phyloP scores from a whole-genome alignment of 2,888 invertebrate genomes.

The Melieria omissa region DNA sequence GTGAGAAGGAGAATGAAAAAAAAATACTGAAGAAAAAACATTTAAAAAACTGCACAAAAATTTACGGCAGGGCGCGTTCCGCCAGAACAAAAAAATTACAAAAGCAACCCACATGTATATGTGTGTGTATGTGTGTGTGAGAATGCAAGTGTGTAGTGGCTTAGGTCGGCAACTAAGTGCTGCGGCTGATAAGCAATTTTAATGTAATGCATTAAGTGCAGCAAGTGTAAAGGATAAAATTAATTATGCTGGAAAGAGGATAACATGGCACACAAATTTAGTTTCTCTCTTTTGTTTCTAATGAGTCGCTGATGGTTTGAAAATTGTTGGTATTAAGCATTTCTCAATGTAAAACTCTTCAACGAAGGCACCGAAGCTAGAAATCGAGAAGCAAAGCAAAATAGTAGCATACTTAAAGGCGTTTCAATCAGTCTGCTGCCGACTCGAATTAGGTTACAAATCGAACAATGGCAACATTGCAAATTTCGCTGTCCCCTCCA shows the following conservation, averaged over 20 bases:
- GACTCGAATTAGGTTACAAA: too few relatives aligned
- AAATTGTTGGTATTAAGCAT: too few relatives aligned
- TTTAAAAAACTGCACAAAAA: neutral
- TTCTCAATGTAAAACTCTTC: too few relatives aligned
- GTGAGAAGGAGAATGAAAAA: neutral
- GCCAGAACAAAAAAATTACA: neutral
- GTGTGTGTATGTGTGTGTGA: slow-evolving; percentile 36
- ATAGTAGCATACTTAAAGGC: too few relatives aligned
- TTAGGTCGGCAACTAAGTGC: slow-evolving; percentile 37
- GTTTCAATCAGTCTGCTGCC: too few relatives aligned
- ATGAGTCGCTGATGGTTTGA: too few relatives aligned
- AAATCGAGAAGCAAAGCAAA: too few relatives aligned
- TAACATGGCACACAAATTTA: too few relatives aligned
- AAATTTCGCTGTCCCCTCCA: too few relatives aligned
- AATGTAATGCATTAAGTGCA: slow-evolving; percentile 47
- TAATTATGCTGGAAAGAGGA: slow-evolving; percentile 43
- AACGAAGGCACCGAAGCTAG: too few relatives aligned
- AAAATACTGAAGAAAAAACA: neutral
- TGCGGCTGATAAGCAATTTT: slow-evolving; percentile 48
- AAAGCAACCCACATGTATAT: slow-evolving; percentile 7
- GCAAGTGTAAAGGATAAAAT: slow-evolving; percentile 44
- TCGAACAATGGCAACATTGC: too few relatives aligned
- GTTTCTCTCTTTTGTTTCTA: too few relatives aligned
- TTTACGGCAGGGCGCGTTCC: neutral
- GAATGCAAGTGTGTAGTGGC: slow-evolving; percentile 34